Evolutionary conservation across 2,888 invertebrate species (phyloP).

Genomic region (Epistrophe grossulariae): DNA sequence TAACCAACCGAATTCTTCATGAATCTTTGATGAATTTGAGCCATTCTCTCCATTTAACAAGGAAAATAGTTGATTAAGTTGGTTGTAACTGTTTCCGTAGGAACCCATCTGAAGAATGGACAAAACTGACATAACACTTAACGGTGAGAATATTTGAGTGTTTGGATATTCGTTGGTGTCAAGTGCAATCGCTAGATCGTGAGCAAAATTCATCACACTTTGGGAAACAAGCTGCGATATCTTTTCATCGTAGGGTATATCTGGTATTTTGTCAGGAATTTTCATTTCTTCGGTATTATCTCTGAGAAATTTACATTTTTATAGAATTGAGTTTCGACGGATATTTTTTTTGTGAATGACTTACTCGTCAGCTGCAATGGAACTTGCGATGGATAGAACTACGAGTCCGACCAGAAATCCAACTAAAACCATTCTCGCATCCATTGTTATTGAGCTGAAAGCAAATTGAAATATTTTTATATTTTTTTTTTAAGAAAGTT

Average conservation of each 20-base stretch:
- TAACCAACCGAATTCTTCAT: slow-evolving; percentile 79
- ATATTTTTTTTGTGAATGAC: neutral
- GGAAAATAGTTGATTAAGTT: slow-evolving; percentile 85
- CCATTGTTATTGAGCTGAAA: neutral
- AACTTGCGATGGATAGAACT: neutral
- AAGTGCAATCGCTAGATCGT: slow-evolving; percentile 78
- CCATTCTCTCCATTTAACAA: neutral
- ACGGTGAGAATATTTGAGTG: slow-evolving; percentile 88
- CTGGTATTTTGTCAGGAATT: slow-evolving; percentile 40
- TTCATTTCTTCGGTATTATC: neutral
- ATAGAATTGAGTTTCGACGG: neutral
- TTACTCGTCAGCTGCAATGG: neutral
- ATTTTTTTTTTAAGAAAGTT: too few species aligned
- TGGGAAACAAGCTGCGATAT: slow-evolving; percentile 79
- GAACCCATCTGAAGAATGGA: slow-evolving; percentile 90
- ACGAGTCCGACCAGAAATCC: neutral
- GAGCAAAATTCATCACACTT: slow-evolving; percentile 80
- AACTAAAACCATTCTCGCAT: neutral
- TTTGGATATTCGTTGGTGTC: slow-evolving; percentile 72
- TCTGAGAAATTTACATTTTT: neutral
- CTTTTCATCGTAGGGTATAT: slow-evolving; percentile 74
- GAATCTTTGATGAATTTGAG: slow-evolving; percentile 53
- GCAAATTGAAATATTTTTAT: too few species aligned
- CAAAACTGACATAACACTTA: slow-evolving; percentile 88
- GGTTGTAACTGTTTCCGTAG: slow-evolving; percentile 89